Base-by-base conservation (phyloP, 2,888 invertebrate species). In the Hofmannophila pseudospretella region DNA sequence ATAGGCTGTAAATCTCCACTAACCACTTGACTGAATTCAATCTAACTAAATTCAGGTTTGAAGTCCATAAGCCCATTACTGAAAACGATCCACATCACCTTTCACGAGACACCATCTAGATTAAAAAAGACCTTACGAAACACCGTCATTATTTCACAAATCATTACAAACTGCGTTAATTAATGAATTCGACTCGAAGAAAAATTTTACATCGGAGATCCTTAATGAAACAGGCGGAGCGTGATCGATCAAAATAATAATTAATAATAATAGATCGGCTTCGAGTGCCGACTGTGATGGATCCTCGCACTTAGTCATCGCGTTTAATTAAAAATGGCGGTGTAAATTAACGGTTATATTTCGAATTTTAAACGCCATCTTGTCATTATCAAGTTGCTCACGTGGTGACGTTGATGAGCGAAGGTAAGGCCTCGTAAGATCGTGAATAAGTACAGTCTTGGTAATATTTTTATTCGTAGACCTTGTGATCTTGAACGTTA, bases 231-330 rank as follows among this genome's bases (percentile, higher is more conserved):
- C 77, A 82, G 77, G 73, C 66, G 72, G 57, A 64, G 62, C 77
- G 66, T 78, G 80, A 85, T 84, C 84, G 70, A 84, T 86, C 82
- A 85, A 80, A 84, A 81, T 79, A 82, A 78, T 81, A 85, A 85
- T 84, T 81, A 85, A 81, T 82, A 85, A 81, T 82, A 81, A 79
- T 80, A 82, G 77, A 73, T 74, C 71, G 72, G 63, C 63, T 54
- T 59, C 66, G 64, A 67, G 63, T 62, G 64, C 66, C 72, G 69
- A 68, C 70, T 62, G 76, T 77, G 79, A 79, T 77, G 75, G 76
- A 78, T 74, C 69, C 69, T 64, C 60, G 62, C 70, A 78, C 85
- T 80, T 79, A 82, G 86, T 84, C 86, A 86, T 86, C 80, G 78
- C 58, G 68, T 82, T 84, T 84, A 86, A 85, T 86, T 86, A 85